A percentile compares a stretch with the other conserved stretches of the same genome.
These are phyloP conservation scores for Necrosyrtes monachus DNA, from an alignment of 2,797 vertebrate species.

Conservation along the genomic window DNA sequence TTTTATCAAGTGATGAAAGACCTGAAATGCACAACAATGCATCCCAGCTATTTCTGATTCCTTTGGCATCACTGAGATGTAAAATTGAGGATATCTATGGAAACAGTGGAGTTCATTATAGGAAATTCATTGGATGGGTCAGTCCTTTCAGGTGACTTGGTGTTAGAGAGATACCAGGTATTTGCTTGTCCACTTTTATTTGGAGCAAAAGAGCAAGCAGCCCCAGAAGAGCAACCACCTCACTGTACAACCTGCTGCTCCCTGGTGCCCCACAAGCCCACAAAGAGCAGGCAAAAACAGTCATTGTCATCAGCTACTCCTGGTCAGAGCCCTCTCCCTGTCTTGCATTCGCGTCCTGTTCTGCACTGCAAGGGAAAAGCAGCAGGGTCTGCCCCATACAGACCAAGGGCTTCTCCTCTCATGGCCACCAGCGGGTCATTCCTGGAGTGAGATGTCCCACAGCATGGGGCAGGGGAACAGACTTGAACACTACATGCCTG, in stretches of 20 bases:
- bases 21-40: background rate
- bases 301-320: background rate
- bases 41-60: conserved; percentile 6
- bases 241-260: background rate
- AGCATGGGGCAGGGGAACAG: background rate
- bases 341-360: background rate
- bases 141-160: background rate
- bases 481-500: background rate
- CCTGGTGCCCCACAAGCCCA: background rate
- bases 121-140: background rate
- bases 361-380: background rate
- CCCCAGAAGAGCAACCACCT: background rate
- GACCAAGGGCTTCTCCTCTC: background rate
- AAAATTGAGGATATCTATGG: conserved; percentile 12
- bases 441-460: background rate
- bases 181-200: background rate
- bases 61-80: background rate
- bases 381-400: background rate
- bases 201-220: background rate
- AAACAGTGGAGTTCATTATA: background rate
- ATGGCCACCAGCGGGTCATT: background rate
- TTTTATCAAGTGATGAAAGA: background rate
- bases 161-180: background rate
- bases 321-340: background rate
- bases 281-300: background rate